phyloP scores from a whole-genome alignment of 2,113 vertebrate species.

The Ochotona princeps region DNA sequence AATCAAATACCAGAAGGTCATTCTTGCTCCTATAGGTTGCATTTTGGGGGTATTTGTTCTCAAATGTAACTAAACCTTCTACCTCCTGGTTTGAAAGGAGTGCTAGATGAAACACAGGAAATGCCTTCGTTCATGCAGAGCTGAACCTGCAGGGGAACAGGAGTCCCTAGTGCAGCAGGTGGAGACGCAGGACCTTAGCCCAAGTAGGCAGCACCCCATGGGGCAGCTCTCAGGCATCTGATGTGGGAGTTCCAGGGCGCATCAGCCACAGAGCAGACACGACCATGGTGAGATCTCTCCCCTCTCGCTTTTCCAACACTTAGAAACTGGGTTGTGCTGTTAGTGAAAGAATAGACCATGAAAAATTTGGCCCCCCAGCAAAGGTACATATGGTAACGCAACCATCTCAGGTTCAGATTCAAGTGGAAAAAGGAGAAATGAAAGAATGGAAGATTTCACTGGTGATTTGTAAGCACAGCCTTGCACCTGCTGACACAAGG shows the following conservation, averaged over 20 bases:
- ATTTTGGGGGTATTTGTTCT: no score
- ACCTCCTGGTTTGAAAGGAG: conserved; percentile 6
- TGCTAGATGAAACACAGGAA: not conserved
- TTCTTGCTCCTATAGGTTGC: no score
- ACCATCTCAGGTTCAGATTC: not conserved
- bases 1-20: no score
- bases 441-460: not conserved
- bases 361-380: not conserved
- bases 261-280: not conserved
- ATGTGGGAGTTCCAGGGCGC: not conserved
- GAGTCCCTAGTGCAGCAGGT: not conserved
- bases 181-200: not conserved
- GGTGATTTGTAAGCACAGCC: not conserved
- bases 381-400: conserved; percentile 6
- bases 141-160: no score
- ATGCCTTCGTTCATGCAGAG: not conserved
- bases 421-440: not conserved
- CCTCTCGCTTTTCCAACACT: not conserved
- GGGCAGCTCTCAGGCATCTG: not conserved
- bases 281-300: not conserved
- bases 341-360: not conserved
- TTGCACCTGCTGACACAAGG: not conserved
- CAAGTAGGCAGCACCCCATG: not conserved
- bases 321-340: not conserved
- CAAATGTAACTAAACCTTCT: not conserved